Evolutionary conservation across 2,888 invertebrate genomes (phyloP).

Genomic region (Standfussiana lucernea): DNA sequence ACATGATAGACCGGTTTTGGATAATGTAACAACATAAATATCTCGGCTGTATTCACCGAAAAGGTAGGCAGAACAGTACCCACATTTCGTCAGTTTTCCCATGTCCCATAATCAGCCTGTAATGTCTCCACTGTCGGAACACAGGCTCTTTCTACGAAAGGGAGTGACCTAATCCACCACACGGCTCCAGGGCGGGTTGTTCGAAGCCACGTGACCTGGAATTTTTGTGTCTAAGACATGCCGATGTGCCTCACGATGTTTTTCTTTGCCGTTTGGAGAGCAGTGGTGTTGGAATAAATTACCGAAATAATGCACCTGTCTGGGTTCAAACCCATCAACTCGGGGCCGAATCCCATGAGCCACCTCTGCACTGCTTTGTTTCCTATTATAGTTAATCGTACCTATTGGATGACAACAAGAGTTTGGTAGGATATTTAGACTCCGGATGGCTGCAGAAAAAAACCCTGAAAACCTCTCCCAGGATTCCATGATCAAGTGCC

Average conservation of each 20-base stretch:
- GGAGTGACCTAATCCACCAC: background rate
- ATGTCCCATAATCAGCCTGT: background rate
- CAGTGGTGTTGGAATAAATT: background rate
- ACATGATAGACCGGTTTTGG: conserved; percentile 73
- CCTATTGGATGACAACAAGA: background rate
- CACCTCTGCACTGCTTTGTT: background rate
- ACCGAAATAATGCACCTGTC: background rate
- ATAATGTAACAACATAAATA: conserved; percentile 25
- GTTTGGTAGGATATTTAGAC: background rate
- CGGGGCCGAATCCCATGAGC: background rate
- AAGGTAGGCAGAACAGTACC: background rate
- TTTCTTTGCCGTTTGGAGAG: background rate
- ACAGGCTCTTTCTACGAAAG: background rate
- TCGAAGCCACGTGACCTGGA: background rate
- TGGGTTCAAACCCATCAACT: background rate
- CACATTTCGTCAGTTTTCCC: background rate
- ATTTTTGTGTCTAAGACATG: background rate
- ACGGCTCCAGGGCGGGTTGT: background rate
- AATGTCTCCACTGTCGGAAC: background rate
- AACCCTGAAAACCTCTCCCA: background rate
- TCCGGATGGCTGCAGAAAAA: background rate
- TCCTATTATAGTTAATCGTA: background rate
- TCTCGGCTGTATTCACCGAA: background rate
- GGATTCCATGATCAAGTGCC: background rate
- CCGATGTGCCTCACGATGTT: background rate